Base-by-base conservation (phyloP, 1,140 invertebrate genomes). In the Marisa cornuarietis region DNA sequence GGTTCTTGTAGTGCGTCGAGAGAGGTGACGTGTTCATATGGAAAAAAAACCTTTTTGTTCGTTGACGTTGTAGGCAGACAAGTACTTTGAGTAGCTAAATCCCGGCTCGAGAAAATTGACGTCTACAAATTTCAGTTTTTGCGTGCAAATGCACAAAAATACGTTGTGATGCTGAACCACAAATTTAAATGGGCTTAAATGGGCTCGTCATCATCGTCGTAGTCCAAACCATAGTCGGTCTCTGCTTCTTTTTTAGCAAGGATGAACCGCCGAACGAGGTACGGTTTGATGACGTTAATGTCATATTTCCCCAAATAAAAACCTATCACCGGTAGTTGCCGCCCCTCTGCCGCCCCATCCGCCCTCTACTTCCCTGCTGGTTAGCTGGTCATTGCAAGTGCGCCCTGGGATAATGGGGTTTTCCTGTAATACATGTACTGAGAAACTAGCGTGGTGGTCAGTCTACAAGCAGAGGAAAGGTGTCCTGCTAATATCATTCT, bases 31-130 rank as follows among this genome's bases (percentile, higher is more conserved):
- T n/a, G n/a, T n/a, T n/a, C n/a, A n/a, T n/a, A n/a, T n/a, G n/a
- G n/a, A n/a, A n/a, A n/a, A n/a, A n/a, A n/a, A n/a, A n/a, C n/a
- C n/a, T n/a, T n/a, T n/a, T n/a, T n/a, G n/a, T n/a, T n/a, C n/a
- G n/a, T n/a, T n/a, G n/a, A 84, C 79, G 1, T 80, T 62, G 51
- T 80, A 86, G 3, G 86, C 82, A 58, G 82, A 82, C 10, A 85
- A 51, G 75, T 84, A 86, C 22, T 74, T 52, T 13, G 66, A 62
- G 31, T 83, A 85, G 11, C 24, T 52, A 11, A 77, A 72, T 26
- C 82, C 82, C 0, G 86, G 82, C 18, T 85, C 78, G 20, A 85
- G 52, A 62, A 69, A 86, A 22, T 80, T 65, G 13, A 73, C 82
- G 63, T 84, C 82, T 61, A 84, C 54, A 58, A 84, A 83, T 54